These are phyloP conservation scores for Protaetia brevitarsis DNA, from an alignment of 1,140 invertebrate species.

Conservation along the genomic window DNA sequence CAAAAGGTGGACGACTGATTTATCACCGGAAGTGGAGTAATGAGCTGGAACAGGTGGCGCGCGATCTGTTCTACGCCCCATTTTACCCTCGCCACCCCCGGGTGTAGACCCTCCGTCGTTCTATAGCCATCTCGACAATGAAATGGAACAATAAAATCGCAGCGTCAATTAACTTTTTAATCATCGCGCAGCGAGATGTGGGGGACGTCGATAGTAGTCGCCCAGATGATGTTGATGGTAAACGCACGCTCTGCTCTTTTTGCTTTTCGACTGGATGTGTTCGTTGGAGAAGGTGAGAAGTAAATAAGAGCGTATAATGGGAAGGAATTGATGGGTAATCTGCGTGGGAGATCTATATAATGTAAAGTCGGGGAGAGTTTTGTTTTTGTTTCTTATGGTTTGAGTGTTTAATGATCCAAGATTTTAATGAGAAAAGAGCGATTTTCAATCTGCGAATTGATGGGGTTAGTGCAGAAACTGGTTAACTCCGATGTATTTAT, in stretches of 20 bases:
- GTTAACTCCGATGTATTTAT: too few species aligned
- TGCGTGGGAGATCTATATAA: neutral
- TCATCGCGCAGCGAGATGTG: too few species aligned
- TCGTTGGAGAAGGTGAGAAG: neutral
- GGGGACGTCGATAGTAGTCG: too few species aligned
- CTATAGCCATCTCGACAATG: neutral
- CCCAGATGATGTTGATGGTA: too few species aligned
- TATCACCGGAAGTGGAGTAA: slow-evolving; percentile 44
- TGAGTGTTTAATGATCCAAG: too few species aligned
- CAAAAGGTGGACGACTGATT: slow-evolving; percentile 37
- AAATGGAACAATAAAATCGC: neutral
- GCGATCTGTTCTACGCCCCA: slow-evolving; percentile 21
- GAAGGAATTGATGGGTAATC: neutral
- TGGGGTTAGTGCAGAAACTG: too few species aligned
- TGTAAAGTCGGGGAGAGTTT: too few species aligned
- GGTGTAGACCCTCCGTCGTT: neutral
- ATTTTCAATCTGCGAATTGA: too few species aligned
- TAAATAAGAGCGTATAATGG: neutral
- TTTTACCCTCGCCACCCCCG: neutral
- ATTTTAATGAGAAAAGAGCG: too few species aligned
- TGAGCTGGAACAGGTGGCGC: slow-evolving; percentile 44
- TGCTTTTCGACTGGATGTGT: neutral
- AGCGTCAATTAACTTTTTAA: neutral
- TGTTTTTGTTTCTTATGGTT: too few species aligned
- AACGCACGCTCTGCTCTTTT: neutral